Conservation (phyloP, 2,797 vertebrate species). For the Galago senegalensis region DNA sequence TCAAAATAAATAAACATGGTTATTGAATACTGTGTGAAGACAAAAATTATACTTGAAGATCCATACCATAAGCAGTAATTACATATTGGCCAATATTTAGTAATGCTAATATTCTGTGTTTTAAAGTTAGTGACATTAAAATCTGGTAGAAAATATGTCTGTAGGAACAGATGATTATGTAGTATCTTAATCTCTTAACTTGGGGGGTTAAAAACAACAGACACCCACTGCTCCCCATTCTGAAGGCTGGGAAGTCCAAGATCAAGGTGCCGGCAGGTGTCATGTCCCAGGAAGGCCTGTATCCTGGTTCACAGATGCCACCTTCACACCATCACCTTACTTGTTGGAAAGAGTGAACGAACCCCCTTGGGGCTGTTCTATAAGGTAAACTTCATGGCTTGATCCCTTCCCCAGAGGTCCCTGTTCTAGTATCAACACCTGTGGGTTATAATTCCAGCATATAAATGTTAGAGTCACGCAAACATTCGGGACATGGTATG, state of each 20-base stretch:
- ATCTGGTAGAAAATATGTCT: background rate
- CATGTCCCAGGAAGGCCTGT: background rate
- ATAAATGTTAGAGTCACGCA: background rate
- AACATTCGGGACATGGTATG: background rate
- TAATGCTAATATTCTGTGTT: background rate
- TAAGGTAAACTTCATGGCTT: background rate
- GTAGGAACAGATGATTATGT: background rate
- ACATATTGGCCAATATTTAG: background rate
- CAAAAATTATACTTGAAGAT: background rate
- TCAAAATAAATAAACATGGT: background rate
- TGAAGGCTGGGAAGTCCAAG: background rate
- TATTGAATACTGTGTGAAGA: background rate
- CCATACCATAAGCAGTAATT: background rate
- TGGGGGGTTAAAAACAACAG: background rate
- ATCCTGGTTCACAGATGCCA: fast-evolving
- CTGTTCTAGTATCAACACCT: background rate
- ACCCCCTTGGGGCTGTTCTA: background rate
- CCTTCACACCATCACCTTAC: no score
- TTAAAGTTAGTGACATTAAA: background rate
- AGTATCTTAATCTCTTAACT: background rate
- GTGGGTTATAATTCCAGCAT: background rate
- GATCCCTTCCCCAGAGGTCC: background rate
- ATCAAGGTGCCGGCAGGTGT: background rate
- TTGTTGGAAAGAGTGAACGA: fast-evolving
- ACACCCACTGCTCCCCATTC: background rate